These are phyloP conservation scores for Dasypus novemcinctus DNA, from an alignment of 2,113 vertebrate genomes.

Conservation along the genomic window DNA sequence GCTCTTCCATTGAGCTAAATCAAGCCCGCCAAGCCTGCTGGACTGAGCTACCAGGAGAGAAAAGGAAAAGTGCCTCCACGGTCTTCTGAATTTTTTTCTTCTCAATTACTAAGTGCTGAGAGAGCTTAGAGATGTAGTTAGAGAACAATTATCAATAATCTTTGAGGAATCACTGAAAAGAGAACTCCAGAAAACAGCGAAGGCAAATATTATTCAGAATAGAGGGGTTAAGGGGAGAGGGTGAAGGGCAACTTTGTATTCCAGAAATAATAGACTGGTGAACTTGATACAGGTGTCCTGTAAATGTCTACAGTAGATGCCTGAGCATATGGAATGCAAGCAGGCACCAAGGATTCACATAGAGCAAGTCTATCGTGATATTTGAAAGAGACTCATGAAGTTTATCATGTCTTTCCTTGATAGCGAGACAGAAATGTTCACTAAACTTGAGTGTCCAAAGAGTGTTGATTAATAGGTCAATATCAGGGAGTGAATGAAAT, in stretches of 20 bases:
- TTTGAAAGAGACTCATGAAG: not conserved
- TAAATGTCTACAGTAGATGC: not conserved
- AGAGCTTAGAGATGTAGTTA: not conserved
- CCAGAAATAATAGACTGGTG: not conserved
- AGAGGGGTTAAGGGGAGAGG: too few species aligned
- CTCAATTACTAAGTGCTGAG: not conserved
- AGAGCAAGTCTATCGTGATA: not conserved
- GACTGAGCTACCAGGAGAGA: not conserved
- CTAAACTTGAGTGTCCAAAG: not conserved
- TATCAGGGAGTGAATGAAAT: not conserved
- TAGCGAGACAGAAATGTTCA: not conserved
- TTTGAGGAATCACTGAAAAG: constrained; percentile 6
- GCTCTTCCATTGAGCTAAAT: not conserved
- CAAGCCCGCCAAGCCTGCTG: not conserved
- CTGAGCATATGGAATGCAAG: not conserved
- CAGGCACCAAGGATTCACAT: not conserved
- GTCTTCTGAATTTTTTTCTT: not conserved
- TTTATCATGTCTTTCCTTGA: not conserved
- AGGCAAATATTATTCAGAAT: not conserved
- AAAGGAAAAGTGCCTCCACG: not conserved
- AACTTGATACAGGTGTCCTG: not conserved
- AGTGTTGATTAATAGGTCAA: not conserved
- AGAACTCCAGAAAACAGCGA: not conserved
- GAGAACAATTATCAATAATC: not conserved
- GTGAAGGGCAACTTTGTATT: not conserved